These are phyloP conservation scores for Phoeniculus purpureus DNA, from an alignment of 2,797 vertebrate genomes.

Conservation along the genomic window DNA sequence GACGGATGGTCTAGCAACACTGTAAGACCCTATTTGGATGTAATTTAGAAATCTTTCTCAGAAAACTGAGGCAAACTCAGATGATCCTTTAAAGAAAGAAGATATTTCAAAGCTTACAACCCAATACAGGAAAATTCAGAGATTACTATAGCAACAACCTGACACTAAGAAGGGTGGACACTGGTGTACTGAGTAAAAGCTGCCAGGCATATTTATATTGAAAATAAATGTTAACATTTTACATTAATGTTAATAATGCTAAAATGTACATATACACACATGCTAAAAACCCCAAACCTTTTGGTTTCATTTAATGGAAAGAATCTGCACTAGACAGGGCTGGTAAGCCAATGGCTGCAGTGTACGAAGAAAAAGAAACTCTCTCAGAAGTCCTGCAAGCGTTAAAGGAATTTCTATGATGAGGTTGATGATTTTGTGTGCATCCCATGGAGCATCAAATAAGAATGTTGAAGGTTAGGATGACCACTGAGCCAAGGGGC, in stretches of 20 bases:
- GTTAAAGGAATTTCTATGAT: not conserved
- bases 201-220: not conserved
- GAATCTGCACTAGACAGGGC: not conserved
- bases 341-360: not conserved
- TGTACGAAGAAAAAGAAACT: not conserved
- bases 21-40: not conserved
- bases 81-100: not conserved
- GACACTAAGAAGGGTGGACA: not conserved
- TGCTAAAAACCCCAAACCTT: not conserved
- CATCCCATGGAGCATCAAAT: not conserved
- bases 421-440: not conserved
- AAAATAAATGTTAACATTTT: too few relatives aligned
- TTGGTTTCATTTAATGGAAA: not conserved
- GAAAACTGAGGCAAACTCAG: not conserved
- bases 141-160: not conserved
- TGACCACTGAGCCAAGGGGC: not conserved
- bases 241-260: not conserved
- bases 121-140: not conserved
- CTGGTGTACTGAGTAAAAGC: not conserved
- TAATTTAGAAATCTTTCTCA: not conserved
- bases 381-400: not conserved
- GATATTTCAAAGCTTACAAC: not conserved
- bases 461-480: not conserved
- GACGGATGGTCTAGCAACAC: not conserved
- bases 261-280: not conserved